These are phyloP conservation scores for Dreissena polymorpha DNA, from an alignment of 1,140 invertebrate genomes.

Conservation along the genomic window DNA sequence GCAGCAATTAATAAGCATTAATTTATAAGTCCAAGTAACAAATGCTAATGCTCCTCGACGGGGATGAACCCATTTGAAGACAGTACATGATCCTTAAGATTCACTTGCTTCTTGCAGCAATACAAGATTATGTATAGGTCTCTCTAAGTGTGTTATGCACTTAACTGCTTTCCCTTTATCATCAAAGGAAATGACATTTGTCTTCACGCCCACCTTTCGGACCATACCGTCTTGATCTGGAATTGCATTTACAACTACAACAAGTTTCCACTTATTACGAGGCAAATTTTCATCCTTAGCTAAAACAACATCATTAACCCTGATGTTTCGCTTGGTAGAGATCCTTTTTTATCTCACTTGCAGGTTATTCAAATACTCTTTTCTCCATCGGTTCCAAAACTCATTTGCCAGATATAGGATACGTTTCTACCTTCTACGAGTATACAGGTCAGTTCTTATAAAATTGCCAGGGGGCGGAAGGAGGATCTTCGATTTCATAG, in stretches of 20 bases:
- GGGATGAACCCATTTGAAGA: too few relatives aligned
- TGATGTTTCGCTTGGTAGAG: too few relatives aligned
- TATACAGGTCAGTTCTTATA: constrained; percentile 1
- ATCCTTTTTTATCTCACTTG: too few relatives aligned
- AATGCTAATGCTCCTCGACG: background rate
- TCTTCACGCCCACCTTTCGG: constrained; percentile 10
- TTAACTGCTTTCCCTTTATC: background rate
- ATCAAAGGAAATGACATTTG: background rate
- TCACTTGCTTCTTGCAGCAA: background rate
- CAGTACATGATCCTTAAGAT: background rate
- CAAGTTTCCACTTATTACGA: constrained; percentile 47
- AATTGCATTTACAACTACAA: constrained; percentile 13
- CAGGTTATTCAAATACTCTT: constrained; percentile 27
- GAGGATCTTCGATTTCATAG: constrained; percentile 32
- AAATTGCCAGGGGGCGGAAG: constrained; percentile 48
- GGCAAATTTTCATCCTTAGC: background rate
- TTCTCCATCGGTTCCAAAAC: constrained; percentile 56
- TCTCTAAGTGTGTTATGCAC: background rate
- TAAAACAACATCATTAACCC: too few relatives aligned
- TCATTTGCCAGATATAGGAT: constrained; percentile 45
- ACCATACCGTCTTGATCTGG: constrained; percentile 17
- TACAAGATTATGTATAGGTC: background rate
- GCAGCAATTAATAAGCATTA: too few relatives aligned
- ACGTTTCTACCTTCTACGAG: constrained; percentile 34
- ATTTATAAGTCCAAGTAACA: too few relatives aligned